Conservation (phyloP, 64 coral and sea anemone genomes). For the Porites lutea region DNA sequence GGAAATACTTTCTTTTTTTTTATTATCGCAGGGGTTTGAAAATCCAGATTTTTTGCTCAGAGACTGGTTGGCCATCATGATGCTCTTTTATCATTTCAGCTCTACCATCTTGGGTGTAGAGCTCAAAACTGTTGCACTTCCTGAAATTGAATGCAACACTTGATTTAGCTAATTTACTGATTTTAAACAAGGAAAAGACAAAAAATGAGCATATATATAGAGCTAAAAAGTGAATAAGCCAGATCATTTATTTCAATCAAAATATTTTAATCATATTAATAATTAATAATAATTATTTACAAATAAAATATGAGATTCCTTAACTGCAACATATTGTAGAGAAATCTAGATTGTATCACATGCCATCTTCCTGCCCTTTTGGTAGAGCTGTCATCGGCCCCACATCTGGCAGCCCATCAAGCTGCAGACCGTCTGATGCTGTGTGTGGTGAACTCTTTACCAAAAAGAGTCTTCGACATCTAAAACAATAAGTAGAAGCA, state of each 20-base stretch:
- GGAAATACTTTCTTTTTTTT: too few relatives aligned
- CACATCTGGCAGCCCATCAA: constrained; percentile 49
- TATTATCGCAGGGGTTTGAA: constrained; percentile 35
- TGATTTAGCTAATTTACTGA: not conserved
- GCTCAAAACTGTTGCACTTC: constrained; percentile 75
- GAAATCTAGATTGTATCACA: not conserved
- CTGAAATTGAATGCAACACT: constrained; percentile 17
- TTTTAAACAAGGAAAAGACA: not conserved
- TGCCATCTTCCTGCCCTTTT: constrained; percentile 63
- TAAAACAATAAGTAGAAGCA: not conserved
- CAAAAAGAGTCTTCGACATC: constrained; percentile 50
- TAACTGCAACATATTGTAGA: too few relatives aligned
- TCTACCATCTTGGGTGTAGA: constrained; percentile 57
- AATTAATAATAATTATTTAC: too few relatives aligned
- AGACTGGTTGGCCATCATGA: constrained; percentile 52
- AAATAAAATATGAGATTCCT: too few relatives aligned
- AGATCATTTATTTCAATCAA: not conserved
- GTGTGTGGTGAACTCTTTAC: constrained; percentile 55
- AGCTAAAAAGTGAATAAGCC: not conserved
- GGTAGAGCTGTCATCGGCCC: constrained; percentile 62
- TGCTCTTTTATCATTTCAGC: constrained; percentile 66
- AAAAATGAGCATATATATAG: not conserved
- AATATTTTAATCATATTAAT: too few relatives aligned
- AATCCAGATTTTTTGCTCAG: constrained; percentile 46
- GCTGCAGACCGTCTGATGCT: constrained; percentile 52